Percentiles rank a stretch among this genome's conserved stretches.
phyloP scores from a whole-genome alignment of 2,888 invertebrate genomes.

The Schizotus pectinicornis region DNA sequence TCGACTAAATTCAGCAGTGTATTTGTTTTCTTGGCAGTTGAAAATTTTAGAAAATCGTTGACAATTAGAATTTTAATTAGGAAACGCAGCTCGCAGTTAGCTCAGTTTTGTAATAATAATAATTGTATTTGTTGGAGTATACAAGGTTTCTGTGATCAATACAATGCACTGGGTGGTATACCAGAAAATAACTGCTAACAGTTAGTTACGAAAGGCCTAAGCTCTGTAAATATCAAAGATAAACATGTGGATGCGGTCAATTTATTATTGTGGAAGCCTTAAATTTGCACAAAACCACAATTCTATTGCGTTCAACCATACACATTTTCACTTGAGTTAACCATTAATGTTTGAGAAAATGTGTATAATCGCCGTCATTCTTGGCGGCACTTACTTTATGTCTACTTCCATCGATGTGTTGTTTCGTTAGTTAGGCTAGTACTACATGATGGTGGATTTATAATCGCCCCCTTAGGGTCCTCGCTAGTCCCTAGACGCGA shows the following conservation, averaged over 20 bases:
- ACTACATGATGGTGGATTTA: no score
- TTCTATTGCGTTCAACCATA: no score
- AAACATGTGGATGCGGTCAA: conserved; percentile 21
- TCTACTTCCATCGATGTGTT: conserved; percentile 13
- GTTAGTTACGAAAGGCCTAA: conserved; percentile 28
- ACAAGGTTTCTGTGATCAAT: conserved; percentile 27
- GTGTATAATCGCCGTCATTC: background rate
- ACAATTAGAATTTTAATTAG: background rate
- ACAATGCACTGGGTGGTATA: conserved; percentile 9
- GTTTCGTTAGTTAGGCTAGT: background rate
- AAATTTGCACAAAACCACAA: conserved; percentile 13
- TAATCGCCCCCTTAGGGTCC: no score
- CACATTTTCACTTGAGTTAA: no score
- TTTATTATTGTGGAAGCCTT: conserved; percentile 26
- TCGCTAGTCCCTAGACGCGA: no score
- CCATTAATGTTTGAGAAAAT: no score
- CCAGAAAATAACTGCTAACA: conserved; percentile 19
- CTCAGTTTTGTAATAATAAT: conserved; percentile 12
- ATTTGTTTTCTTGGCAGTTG: conserved; percentile 92
- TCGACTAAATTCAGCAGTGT: conserved; percentile 73
- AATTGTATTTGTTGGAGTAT: conserved; percentile 1
- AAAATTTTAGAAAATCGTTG: background rate
- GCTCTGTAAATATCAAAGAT: conserved; percentile 23
- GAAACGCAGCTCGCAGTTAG: conserved; percentile 8
- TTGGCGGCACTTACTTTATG: conserved; percentile 16